phyloP scores from a whole-genome alignment of 2,888 invertebrate genomes.

The Ophion ellenae region DNA sequence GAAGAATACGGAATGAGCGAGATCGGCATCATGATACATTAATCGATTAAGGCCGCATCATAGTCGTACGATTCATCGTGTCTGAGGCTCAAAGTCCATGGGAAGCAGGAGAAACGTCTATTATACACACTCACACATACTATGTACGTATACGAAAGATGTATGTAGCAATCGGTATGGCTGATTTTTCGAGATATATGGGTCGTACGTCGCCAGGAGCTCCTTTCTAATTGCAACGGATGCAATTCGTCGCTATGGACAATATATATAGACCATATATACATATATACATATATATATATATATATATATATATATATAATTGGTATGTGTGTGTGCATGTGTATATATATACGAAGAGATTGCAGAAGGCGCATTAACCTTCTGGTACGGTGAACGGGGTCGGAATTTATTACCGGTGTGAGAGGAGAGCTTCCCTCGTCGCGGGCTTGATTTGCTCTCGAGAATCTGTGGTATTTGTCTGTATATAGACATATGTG shows the following conservation, averaged over 20 bases:
- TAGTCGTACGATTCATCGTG: constrained; percentile 21
- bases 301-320: not conserved
- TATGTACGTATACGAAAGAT: not conserved
- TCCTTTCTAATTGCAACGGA: constrained; percentile 66
- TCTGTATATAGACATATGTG: not conserved
- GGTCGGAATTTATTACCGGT: constrained; percentile 56
- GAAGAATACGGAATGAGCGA: constrained; percentile 9
- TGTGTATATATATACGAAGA: not conserved
- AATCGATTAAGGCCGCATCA: constrained; percentile 52
- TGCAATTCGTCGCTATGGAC: constrained; percentile 29
- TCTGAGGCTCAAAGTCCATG: not conserved
- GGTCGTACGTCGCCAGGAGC: constrained; percentile 15
- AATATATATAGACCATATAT: not conserved
- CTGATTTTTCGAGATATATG: constrained; percentile 44
- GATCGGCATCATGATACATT: constrained; percentile 29
- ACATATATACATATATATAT: constrained; percentile 1
- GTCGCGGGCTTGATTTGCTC: constrained; percentile 41
- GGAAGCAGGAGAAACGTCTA: not conserved
- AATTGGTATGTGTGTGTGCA: too few relatives aligned
- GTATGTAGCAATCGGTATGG: constrained; percentile 47
- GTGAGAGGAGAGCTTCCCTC: constrained; percentile 46
- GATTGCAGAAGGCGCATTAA: constrained; percentile 41
- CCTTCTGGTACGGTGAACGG: constrained; percentile 51
- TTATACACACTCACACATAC: not conserved
- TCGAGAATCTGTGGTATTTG: constrained; percentile 32